phyloP scores from a whole-genome alignment of 2,113 vertebrate genomes.

The Oncorhynchus keta region DNA sequence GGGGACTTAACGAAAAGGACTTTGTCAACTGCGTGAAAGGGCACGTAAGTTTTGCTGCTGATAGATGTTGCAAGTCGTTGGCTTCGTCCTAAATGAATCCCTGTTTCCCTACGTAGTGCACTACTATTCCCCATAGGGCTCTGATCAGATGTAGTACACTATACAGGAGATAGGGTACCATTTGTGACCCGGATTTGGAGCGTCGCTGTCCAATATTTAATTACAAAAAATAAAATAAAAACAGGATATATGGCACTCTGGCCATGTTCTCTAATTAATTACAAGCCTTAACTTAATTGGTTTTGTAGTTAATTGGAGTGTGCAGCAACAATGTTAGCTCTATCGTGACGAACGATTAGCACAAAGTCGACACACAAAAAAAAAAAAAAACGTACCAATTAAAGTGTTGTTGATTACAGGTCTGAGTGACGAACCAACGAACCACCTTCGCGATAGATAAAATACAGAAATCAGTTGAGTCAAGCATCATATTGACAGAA shows the following conservation, averaged over 20 bases:
- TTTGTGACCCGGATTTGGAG: neutral
- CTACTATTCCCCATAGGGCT: too few species aligned
- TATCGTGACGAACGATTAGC: neutral
- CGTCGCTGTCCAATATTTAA: neutral
- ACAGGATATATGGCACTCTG: neutral
- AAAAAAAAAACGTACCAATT: too few species aligned
- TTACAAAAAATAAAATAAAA: too few species aligned
- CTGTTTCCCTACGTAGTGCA: too few species aligned
- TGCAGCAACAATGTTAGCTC: neutral
- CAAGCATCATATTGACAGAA: too few species aligned
- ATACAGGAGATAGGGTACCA: too few species aligned
- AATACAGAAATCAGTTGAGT: too few species aligned
- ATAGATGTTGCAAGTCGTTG: neutral
- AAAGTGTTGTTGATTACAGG: too few species aligned
- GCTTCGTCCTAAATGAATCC: too few species aligned
- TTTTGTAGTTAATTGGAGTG: neutral
- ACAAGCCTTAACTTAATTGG: neutral
- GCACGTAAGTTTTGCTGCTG: neutral
- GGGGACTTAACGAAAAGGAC: neutral
- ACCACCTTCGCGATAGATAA: accelerated
- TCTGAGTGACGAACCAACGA: too few species aligned
- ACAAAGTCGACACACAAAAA: neutral
- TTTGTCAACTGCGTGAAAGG: neutral
- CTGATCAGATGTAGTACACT: too few species aligned
- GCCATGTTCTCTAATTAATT: neutral